Base-by-base conservation (phyloP, 2,113 vertebrate species). In the Cinclus cinclus region DNA sequence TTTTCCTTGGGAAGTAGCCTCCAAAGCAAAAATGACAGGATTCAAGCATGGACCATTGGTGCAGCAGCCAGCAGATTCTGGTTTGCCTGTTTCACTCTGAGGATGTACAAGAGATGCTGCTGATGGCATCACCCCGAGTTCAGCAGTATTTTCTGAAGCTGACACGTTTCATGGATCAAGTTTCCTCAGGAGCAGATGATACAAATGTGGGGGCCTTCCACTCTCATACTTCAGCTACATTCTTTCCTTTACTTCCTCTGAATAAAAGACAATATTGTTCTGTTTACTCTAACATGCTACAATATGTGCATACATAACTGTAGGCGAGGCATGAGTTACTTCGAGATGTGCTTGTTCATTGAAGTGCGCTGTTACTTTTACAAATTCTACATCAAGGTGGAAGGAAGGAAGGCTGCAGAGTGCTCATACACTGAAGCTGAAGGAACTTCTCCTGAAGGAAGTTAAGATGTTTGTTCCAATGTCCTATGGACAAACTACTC, bases 401-500 rank as follows among this genome's bases (percentile, higher is more conserved):
- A 89, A 94, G 93, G 91, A 65, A 84, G 96, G 91, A 44, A 96
- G 96, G 96, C 97, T 94, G 97, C 94, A 95, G 89, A 96, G 95
- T 84, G 96, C 94, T 96, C 60, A 60, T 92, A 96, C 78, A 69
- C 92, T 74, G 95, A 97, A 71, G 88, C 96, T 86, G 87, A 85
- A 92, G 96, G 89, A 89, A 42, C 75, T 87, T 94, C 92, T 95
- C 92, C 96, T 91, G 95, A 97, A 93, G 11, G 44, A 86, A 96
- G 90, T 91, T 76, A 68, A 90, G 95, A 79, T 68, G 93, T 96
- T 95, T 92, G 96, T 92, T 93, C 92, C 91, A 65, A 91, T 68
- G 70, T 89, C 94, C 91, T 78, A 82, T 63, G 94, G 96, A 76
- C 92, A 96, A 90, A 89, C 85, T 70, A 91, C n/a, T 73, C 77